Percentiles rank a stretch among this genome's conserved stretches.
These are phyloP conservation scores for Pollenia labialis DNA, from an alignment of 2,888 invertebrate genomes.

Conservation along the genomic window DNA sequence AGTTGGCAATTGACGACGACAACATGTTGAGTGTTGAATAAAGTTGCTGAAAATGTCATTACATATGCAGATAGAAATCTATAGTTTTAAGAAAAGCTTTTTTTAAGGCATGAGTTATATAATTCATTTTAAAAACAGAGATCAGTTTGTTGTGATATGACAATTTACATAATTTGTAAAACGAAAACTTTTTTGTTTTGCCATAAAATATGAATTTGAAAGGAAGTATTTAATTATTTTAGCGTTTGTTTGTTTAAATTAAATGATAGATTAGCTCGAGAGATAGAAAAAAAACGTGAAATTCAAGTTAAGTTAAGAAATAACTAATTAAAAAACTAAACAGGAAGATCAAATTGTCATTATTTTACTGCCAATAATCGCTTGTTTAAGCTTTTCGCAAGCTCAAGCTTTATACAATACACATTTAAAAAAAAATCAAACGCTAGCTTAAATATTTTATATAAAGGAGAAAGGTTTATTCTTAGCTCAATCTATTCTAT, in stretches of 20 bases:
- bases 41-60: slow-evolving; percentile 59
- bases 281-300: neutral
- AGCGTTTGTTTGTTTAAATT: neutral
- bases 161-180: slow-evolving; percentile 22
- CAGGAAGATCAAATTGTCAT: neutral
- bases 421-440: too few species aligned
- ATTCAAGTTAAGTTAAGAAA: neutral
- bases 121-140: slow-evolving; percentile 14
- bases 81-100: neutral
- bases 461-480: too few species aligned
- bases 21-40: slow-evolving; percentile 63
- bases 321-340: neutral
- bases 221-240: slow-evolving; percentile 31
- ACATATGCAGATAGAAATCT: slow-evolving; percentile 48
- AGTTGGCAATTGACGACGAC: slow-evolving; percentile 66
- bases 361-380: too few species aligned
- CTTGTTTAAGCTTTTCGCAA: too few species aligned
- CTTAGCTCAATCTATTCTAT: too few species aligned
- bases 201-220: neutral
- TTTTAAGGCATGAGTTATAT: neutral
- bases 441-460: too few species aligned
- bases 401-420: too few species aligned
- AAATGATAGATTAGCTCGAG: neutral
- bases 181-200: too few species aligned
- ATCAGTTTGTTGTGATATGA: slow-evolving; percentile 41